A percentile compares a stretch with the other conserved stretches of the same genome.
phyloP scores from a whole-genome alignment of 2,888 invertebrate species.

The Hedya salicella region DNA sequence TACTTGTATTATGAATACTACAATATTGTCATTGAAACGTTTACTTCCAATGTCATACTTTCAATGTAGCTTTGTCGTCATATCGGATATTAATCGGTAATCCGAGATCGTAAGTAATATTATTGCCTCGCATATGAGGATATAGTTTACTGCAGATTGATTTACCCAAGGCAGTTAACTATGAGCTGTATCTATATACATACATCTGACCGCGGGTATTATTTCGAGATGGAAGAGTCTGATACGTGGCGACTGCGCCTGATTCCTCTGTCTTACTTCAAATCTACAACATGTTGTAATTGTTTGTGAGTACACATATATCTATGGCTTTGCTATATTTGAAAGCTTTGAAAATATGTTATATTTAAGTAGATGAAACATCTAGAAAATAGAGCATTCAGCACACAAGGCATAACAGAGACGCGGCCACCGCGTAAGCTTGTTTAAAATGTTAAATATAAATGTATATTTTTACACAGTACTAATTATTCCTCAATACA shows the following conservation, averaged over 20 bases:
- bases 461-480: too few relatives aligned
- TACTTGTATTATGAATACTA: neutral
- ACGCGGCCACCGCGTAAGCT: neutral
- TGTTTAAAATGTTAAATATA: neutral
- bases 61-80: conserved; percentile 5
- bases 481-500: neutral
- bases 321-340: neutral
- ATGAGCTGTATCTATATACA: conserved; percentile 32
- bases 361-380: neutral
- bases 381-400: neutral
- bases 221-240: conserved; percentile 34
- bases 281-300: conserved; percentile 28
- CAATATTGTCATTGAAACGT: conserved; percentile 6
- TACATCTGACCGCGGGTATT: conserved; percentile 27
- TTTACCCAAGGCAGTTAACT: conserved; percentile 35
- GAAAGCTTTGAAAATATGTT: too few relatives aligned
- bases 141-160: conserved; percentile 39
- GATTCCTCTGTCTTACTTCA: conserved; percentile 33
- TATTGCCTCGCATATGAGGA: conserved; percentile 19
- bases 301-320: conserved; percentile 31
- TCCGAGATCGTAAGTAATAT: conserved; percentile 32
- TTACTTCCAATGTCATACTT: conserved; percentile 19
- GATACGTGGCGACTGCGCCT: conserved; percentile 36
- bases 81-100: conserved; percentile 34
- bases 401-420: neutral